Conservation (phyloP, 2,888 invertebrate species). For the Carcina quercana region DNA sequence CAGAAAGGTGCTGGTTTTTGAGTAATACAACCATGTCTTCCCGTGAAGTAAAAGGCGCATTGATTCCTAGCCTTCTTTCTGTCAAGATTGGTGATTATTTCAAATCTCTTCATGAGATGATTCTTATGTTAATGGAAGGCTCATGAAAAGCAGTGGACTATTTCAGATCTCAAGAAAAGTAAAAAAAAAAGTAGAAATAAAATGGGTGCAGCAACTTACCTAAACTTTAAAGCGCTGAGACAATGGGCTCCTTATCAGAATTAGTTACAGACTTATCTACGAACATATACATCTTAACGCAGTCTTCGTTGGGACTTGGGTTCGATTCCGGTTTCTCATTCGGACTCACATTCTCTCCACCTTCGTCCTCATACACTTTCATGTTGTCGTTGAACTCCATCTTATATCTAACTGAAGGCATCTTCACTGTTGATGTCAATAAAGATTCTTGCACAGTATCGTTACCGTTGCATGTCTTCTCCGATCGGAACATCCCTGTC, state of each 20-base stretch:
- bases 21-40: too few relatives aligned
- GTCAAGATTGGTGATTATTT: too few relatives aligned
- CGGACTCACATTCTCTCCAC: conserved; percentile 53
- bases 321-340: conserved; percentile 61
- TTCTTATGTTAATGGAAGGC: too few relatives aligned
- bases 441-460: conserved; percentile 65
- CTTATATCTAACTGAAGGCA: conserved; percentile 61
- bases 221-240: conserved; percentile 53
- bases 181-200: too few relatives aligned
- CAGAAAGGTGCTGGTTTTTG: too few relatives aligned
- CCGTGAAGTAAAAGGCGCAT: too few relatives aligned
- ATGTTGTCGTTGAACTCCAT: conserved; percentile 55
- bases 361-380: conserved; percentile 44
- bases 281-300: conserved; percentile 67
- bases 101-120: too few relatives aligned
- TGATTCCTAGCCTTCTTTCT: too few relatives aligned
- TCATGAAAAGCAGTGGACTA: too few relatives aligned
- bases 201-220: conserved; percentile 9
- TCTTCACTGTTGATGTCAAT: conserved; percentile 51
- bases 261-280: conserved; percentile 56
- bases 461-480: conserved; percentile 65
- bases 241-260: conserved; percentile 64
- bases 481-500: conserved; percentile 61
- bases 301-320: conserved; percentile 61
- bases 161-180: too few relatives aligned